Conservation (phyloP, 2,113 vertebrate genomes). For the Otis tarda region DNA sequence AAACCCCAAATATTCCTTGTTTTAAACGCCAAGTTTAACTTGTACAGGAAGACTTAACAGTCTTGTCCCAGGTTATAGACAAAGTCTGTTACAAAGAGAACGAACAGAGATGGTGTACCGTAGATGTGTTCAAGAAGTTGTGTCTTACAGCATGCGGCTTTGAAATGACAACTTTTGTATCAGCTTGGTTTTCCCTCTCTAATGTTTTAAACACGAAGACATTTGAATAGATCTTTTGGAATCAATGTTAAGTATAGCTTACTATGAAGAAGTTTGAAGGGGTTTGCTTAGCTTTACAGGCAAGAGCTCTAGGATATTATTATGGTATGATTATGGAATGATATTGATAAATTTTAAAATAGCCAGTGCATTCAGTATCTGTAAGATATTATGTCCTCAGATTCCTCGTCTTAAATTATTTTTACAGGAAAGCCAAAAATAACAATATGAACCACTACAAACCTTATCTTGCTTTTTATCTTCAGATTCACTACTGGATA, state of each 20-base stretch:
- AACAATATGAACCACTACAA: neutral
- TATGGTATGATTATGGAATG: neutral
- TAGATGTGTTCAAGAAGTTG: neutral
- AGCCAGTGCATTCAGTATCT: neutral
- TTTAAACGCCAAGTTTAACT: neutral
- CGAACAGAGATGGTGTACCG: neutral
- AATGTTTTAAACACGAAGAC: neutral
- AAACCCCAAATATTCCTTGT: neutral
- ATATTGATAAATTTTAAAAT: neutral
- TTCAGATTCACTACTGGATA: slow-evolving; percentile 80
- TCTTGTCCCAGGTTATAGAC: neutral
- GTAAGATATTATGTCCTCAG: neutral
- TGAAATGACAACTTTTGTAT: neutral
- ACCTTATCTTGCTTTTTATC: slow-evolving; percentile 89
- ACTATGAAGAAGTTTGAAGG: neutral
- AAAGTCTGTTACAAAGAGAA: neutral
- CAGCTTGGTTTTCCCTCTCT: neutral
- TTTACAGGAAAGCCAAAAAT: neutral
- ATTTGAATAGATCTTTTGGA: neutral
- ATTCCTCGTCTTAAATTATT: neutral
- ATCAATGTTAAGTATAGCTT: neutral
- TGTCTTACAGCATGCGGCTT: neutral
- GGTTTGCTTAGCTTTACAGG: neutral
- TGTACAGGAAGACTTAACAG: neutral
- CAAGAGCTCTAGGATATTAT: neutral